Evolutionary conservation across 2,888 invertebrate genomes (phyloP), one percentile per base, ranked within the genome.

Genomic region (Spisula solida): DNA sequence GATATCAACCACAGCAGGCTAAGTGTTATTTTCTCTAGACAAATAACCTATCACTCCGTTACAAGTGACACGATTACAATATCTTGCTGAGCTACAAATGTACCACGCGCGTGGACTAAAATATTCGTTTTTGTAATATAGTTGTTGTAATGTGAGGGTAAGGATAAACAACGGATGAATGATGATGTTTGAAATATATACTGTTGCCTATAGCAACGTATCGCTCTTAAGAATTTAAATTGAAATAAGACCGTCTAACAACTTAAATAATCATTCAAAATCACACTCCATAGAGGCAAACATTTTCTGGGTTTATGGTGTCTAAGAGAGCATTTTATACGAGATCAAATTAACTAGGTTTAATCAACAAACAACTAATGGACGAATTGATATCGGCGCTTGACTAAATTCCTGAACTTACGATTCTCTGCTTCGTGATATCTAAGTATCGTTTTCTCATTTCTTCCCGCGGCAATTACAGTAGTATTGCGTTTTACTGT

Each of bases 241-340:
- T 34, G 18, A 12, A 34, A 16, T 75, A 75, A 75, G 75, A 18
- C 75, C 75, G 18, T 5, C 75, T 31, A 75, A 34, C 75, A 34
- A 75, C 31, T 75, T 75, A 75, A 12, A 25, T 75, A 75, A 75
- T 75, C 34, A 75, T 75, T 75, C 75, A 75, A 75, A 75, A 75
- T 75, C 31, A 75, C 75, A 75, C 75, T 75, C 75, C 16, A 34
- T 31, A 75, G 75, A 34, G 34, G 16, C 20, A 34, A 75, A 34
- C 12, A n/a, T 34, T 18, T 34, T 75, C 75, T 31, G 31, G 31
- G 75, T 34, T 31, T 16, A 2, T 75, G 16, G 4, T n/a, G 31
- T 31, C 34, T 31, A 75, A 34, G 75, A 75, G 34, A 31, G 34
- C 75, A 75, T 31, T 70, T 25, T 16, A 75, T 75, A 12, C 6